phyloP scores from a whole-genome alignment of 2,113 vertebrate genomes.

The Lampris megalopsis region DNA sequence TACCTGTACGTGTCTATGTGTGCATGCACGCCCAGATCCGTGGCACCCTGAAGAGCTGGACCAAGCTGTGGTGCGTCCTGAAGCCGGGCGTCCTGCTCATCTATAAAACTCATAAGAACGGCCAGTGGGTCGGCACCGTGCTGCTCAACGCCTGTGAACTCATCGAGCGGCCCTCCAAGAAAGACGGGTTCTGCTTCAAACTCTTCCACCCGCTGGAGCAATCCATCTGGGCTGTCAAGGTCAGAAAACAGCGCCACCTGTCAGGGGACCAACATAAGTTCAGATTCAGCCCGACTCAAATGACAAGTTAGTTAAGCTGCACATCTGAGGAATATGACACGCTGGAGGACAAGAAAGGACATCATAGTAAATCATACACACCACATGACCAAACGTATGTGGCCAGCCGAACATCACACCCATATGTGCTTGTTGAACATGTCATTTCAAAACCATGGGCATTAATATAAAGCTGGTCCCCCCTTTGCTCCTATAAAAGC shows the following conservation, averaged over 20 bases:
- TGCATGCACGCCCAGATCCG: constrained; percentile 87
- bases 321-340: too few species aligned
- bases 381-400: too few species aligned
- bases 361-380: too few species aligned
- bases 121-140: constrained; percentile 99
- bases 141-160: constrained; percentile 98
- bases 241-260: constrained; percentile 54
- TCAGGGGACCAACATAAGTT: too few species aligned
- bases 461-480: too few species aligned
- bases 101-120: constrained; percentile 97
- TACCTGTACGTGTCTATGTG: not conserved
- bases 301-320: too few species aligned
- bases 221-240: constrained; percentile 99
- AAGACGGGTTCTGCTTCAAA: constrained; percentile 99
- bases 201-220: constrained; percentile 98
- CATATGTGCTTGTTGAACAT: too few species aligned
- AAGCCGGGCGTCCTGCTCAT: constrained; percentile 97
- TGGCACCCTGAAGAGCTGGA: constrained; percentile 98
- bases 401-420: too few species aligned
- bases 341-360: too few species aligned
- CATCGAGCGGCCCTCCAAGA: constrained; percentile 98
- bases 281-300: too few species aligned
- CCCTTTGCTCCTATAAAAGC: too few species aligned
- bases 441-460: too few species aligned
- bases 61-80: constrained; percentile 98